Evolutionary conservation across 1,140 invertebrate species (phyloP).

Genomic region (Cyphomyrmex costatus): DNA sequence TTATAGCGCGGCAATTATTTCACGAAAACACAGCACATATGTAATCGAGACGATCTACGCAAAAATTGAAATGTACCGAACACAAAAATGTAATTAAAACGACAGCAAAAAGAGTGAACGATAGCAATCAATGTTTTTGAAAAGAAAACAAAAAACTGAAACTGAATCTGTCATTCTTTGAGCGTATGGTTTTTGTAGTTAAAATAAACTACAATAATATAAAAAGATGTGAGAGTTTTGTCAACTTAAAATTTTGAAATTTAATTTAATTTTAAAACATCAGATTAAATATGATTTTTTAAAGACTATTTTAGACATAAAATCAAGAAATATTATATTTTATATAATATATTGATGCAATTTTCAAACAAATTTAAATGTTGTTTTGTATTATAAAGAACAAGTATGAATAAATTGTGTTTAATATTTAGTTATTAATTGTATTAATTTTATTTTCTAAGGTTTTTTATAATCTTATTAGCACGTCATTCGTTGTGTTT

Average conservation of each 20-base stretch:
- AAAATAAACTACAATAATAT: slow-evolving; percentile 17
- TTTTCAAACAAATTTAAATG: neutral
- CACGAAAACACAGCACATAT: neutral
- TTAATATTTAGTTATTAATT: no score
- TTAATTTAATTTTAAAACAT: neutral
- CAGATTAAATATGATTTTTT: neutral
- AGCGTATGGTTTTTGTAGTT: neutral
- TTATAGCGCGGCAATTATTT: slow-evolving; percentile 20
- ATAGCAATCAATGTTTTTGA: neutral
- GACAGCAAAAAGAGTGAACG: neutral
- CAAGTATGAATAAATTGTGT: neutral
- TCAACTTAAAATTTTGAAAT: neutral
- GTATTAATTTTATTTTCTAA: no score
- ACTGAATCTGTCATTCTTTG: neutral
- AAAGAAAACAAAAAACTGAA: neutral
- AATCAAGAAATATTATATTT: neutral
- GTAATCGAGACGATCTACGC: neutral
- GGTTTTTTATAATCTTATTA: no score
- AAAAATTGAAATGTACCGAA: neutral
- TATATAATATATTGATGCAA: neutral
- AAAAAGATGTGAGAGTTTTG: neutral
- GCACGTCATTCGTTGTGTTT: no score
- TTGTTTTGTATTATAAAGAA: neutral
- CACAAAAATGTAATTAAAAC: neutral
- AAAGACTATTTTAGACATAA: neutral